Conservation (phyloP, 2,113 vertebrate species). For the Sitta europaea region DNA sequence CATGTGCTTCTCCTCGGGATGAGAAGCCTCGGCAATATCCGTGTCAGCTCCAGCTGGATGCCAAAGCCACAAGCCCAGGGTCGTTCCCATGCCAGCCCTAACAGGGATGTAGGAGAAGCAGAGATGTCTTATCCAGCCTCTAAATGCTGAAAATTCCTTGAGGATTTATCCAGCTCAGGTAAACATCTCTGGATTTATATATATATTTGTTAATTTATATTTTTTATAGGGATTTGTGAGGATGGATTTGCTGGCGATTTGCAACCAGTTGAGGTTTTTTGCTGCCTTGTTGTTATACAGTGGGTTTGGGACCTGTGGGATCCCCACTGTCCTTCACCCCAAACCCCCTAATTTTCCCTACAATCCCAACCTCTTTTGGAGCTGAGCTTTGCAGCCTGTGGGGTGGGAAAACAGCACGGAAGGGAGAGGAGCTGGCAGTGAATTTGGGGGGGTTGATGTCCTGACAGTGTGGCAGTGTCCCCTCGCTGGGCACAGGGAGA, state of each 20-base stretch:
- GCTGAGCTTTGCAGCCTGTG: neutral
- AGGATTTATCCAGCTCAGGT: neutral
- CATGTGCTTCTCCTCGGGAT: fast-evolving
- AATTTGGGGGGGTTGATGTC: neutral
- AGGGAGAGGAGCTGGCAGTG: neutral
- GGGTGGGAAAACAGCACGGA: neutral
- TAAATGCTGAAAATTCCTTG: neutral
- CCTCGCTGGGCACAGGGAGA: neutral
- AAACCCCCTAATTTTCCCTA: neutral
- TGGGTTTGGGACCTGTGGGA: neutral
- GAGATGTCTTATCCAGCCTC: neutral
- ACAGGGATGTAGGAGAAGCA: neutral
- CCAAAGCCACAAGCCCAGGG: neutral
- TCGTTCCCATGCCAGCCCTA: neutral
- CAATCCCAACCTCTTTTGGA: neutral
- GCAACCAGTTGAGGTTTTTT: neutral
- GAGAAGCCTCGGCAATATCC: neutral
- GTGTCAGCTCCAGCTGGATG: neutral
- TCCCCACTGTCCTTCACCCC: fast-evolving
- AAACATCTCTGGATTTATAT: neutral
- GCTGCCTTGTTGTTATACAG: neutral
- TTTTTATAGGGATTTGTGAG: neutral
- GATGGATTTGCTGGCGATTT: neutral
- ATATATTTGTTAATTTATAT: fast-evolving
- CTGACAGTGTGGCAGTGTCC: neutral